phyloP scores from a whole-genome alignment of 1,140 invertebrate genomes.

The Eupeodes corollae region DNA sequence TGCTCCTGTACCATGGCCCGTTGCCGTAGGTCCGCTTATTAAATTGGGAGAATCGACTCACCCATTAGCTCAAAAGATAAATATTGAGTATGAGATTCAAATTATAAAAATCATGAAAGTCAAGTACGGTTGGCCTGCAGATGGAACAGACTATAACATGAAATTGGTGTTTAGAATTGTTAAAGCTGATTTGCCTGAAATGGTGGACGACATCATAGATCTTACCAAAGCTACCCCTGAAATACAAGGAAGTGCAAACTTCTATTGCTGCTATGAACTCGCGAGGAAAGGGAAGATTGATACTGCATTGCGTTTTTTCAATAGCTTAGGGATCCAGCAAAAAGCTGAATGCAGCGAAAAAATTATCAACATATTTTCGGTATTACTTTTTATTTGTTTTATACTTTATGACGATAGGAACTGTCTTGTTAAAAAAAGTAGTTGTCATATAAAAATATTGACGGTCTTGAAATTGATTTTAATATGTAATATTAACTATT shows the following conservation, averaged over 20 bases:
- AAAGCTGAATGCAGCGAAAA: constrained; percentile 8
- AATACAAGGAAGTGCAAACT: constrained; percentile 19
- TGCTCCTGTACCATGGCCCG: constrained; percentile 30
- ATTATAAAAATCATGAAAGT: constrained; percentile 35
- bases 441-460: not conserved
- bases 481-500: not conserved
- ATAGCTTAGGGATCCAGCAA: constrained; percentile 14
- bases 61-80: constrained; percentile 27
- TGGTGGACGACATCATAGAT: constrained; percentile 26
- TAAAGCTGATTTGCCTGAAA: constrained; percentile 28
- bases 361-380: constrained; percentile 19
- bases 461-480: not conserved
- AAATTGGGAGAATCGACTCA: constrained; percentile 28
- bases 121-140: constrained; percentile 33
- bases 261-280: constrained; percentile 31
- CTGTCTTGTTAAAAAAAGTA: no score
- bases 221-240: constrained; percentile 25
- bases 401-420: no score
- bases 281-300: constrained; percentile 24
- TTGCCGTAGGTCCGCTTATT: constrained; percentile 19
- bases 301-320: constrained; percentile 24
- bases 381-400: constrained; percentile 1
- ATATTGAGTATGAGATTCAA: constrained; percentile 30
- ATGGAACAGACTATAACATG: constrained; percentile 21
- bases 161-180: constrained; percentile 29